phyloP scores from a whole-genome alignment of 37 sponge, comb jelly and placozoan species.

The Aplysina aerophoba region DNA sequence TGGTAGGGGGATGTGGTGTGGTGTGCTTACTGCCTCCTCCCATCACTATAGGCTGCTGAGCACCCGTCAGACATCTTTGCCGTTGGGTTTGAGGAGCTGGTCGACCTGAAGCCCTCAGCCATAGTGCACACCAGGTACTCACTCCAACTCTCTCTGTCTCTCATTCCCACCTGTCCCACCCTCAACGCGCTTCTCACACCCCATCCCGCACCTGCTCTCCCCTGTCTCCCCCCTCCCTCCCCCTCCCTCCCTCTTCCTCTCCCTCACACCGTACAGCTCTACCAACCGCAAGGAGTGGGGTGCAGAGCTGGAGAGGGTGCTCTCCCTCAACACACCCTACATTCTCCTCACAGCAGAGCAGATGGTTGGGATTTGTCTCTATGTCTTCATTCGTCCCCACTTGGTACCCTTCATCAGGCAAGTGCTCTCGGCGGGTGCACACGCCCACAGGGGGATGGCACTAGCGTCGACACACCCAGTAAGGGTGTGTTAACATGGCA shows the following conservation, averaged over 20 bases:
- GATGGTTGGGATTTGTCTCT: constrained; percentile 97
- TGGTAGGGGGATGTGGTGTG: no score
- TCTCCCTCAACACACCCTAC: constrained; percentile 78
- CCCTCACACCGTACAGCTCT: constrained; percentile 50
- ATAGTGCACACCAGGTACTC: constrained; percentile 87
- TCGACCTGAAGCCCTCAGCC: constrained; percentile 91
- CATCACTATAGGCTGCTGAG: neutral
- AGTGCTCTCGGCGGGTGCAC: neutral
- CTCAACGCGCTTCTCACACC: neutral
- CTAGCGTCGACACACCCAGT: no score
- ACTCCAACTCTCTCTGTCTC: neutral
- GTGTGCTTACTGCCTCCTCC: no score
- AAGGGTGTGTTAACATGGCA: no score
- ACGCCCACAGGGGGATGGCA: no score
- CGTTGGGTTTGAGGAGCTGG: constrained; percentile 95
- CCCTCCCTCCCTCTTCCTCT: neutral
- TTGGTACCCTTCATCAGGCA: constrained; percentile 87
- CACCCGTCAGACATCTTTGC: constrained; percentile 82
- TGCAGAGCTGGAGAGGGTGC: constrained; percentile 80
- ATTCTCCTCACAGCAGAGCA: constrained; percentile 91
- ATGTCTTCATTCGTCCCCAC: constrained; percentile 85
- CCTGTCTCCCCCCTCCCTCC: neutral
- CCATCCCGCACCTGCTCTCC: neutral
- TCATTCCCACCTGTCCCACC: neutral
- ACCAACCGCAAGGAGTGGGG: constrained; percentile 91